phyloP scores from a whole-genome alignment of 2,888 invertebrate genomes.

The Cecidostiba fungosa region DNA sequence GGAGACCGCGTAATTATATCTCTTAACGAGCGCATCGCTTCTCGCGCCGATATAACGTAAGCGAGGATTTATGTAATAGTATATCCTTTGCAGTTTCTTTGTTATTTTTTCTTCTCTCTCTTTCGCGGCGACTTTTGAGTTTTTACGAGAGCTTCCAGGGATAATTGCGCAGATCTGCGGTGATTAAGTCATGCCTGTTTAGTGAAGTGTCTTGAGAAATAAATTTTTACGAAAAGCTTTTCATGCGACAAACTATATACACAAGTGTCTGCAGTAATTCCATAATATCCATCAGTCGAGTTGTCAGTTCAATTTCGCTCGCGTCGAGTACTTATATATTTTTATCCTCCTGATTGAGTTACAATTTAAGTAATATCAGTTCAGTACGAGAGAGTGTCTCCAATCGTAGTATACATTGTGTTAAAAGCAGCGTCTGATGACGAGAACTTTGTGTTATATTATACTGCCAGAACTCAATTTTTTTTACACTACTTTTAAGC shows the following conservation, averaged over 20 bases:
- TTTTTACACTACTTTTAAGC: no score
- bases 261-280: background rate
- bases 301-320: constrained; percentile 11
- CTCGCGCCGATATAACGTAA: background rate
- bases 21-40: constrained; percentile 39
- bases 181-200: background rate
- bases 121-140: background rate
- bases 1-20: constrained; percentile 41
- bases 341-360: constrained; percentile 40
- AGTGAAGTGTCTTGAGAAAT: no score
- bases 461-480: no score
- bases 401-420: background rate
- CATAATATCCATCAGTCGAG: constrained; percentile 8
- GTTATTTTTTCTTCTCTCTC: background rate
- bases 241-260: background rate
- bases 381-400: background rate
- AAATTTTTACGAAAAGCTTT: background rate
- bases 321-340: constrained; percentile 13
- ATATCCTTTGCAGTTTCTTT: constrained; percentile 12
- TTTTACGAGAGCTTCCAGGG: background rate
- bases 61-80: constrained; percentile 44
- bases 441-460: background rate
- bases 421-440: background rate
- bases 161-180: background rate
- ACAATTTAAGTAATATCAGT: constrained; percentile 26